Evolutionary conservation across 1,140 invertebrate species (phyloP), one percentile per base, ranked within the genome.

Genomic region (Platyura marginata): DNA sequence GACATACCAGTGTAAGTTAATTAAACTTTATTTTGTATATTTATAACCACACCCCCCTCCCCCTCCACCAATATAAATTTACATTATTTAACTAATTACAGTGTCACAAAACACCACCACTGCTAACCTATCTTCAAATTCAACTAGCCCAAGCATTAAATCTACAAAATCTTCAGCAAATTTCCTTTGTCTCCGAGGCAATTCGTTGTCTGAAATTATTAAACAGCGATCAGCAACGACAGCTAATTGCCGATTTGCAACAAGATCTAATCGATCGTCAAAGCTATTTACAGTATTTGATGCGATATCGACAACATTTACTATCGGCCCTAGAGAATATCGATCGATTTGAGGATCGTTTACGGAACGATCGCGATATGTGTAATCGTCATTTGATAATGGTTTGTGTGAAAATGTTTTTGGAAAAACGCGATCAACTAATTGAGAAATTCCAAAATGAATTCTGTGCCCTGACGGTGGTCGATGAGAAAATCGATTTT

Each of bases 131-230:
- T 53, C 64, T 90, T 16, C 71, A 80, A 52, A 67, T 85, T 10
- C 83, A 91, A 59, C 62, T 92, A 44, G 86, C 89, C 10, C 88
- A 91, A 63, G 85, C 87, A 36, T 77, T 88, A 22, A 89, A 87
- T 60, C 66, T 89, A 35, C 81, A 86, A 50, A 75, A 92, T 53
- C 72, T 81, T 53, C 73, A 77, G 20, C 63, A 81, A 29, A 77
- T 85, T 37, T 85, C 88, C n/a, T 82, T 90, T 55, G 67, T 94
- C 3, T 55, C 64, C 0, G 80, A 88, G 46, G 86, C 87, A 1
- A 60, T 94, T 41, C 70, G 90, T 20, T 91, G 85, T 55, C 67
- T 92, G 16, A 65, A 71, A 39, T 62, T 78, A 20, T 77, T 91
- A 49, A 81, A 87, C 52, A 65, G 73, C 29, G 68, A 73, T 42